phyloP scores from a whole-genome alignment of 1,140 invertebrate species.

The Littorina saxatilis region DNA sequence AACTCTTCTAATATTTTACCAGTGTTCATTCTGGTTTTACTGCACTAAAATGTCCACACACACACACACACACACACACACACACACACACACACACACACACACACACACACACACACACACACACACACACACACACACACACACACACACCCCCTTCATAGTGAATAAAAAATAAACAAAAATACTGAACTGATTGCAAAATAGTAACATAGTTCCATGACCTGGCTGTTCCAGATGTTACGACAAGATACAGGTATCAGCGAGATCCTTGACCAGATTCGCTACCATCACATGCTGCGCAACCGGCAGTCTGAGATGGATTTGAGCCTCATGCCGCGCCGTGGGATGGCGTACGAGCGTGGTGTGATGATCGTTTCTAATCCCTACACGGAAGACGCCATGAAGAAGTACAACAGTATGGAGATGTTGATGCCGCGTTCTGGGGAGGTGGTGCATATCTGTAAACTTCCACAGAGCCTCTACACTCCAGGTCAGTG shows the following conservation, averaged over 20 bases:
- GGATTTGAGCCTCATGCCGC: constrained; percentile 72
- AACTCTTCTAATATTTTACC: too few species aligned
- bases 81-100: too few species aligned
- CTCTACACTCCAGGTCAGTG: constrained; percentile 71
- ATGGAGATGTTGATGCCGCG: constrained; percentile 70
- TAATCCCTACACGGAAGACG: constrained; percentile 72
- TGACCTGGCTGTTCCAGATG: too few species aligned
- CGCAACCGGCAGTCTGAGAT: constrained; percentile 71
- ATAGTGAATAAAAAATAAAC: too few species aligned
- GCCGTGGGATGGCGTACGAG: constrained; percentile 70
- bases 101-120: too few species aligned
- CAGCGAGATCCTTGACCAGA: constrained; percentile 55
- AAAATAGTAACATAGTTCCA: too few species aligned
- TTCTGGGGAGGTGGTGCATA: constrained; percentile 66
- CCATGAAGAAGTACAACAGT: constrained; percentile 70
- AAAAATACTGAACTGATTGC: too few species aligned
- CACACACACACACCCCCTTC: too few species aligned
- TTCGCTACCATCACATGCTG: constrained; percentile 71
- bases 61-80: too few species aligned
- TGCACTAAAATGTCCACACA: too few species aligned
- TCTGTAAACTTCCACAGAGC: constrained; percentile 73
- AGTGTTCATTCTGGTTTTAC: too few species aligned
- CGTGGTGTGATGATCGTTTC: constrained; percentile 72
- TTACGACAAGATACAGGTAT: constrained; percentile 19
- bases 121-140: too few species aligned